Percentiles rank a stretch among this genome's conserved stretches.
phyloP scores from a whole-genome alignment of 2,888 invertebrate species.

The Drosophila ustulata region DNA sequence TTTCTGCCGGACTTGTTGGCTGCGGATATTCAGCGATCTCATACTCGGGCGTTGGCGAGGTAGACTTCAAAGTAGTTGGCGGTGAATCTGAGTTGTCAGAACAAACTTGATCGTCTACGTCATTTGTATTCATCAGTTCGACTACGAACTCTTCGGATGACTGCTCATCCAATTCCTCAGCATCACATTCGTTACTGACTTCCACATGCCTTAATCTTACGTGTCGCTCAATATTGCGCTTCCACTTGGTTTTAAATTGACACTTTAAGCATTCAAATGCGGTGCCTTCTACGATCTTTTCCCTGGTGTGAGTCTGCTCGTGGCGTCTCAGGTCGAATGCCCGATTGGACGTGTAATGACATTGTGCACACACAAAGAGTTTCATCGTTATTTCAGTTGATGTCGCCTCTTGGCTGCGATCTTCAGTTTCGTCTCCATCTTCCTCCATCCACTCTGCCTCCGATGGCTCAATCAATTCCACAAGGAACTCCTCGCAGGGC shows the following conservation, averaged over 20 bases:
- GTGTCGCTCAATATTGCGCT: conserved; percentile 46
- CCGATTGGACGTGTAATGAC: conserved; percentile 40
- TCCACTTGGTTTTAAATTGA: conserved; percentile 46
- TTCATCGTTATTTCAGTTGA: conserved; percentile 6
- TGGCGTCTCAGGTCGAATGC: conserved; percentile 44
- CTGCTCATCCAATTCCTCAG: background rate
- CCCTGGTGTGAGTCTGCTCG: conserved; percentile 19
- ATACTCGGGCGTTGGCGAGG: background rate
- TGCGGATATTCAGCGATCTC: background rate
- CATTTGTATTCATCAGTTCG: conserved; percentile 21
- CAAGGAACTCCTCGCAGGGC: conserved; percentile 34
- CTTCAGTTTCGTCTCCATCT: background rate
- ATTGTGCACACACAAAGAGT: conserved; percentile 38
- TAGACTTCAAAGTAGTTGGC: background rate
- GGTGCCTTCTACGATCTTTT: conserved; percentile 14
- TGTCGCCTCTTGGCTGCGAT: background rate
- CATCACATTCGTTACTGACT: background rate
- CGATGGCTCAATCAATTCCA: conserved; percentile 30
- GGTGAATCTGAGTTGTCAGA: conserved; percentile 7
- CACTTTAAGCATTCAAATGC: conserved; percentile 35
- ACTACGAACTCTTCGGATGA: conserved; percentile 10
- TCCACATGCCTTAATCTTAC: conserved; percentile 22
- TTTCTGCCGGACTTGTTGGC: background rate
- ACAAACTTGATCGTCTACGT: background rate
- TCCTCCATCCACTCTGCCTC: background rate